Conservation (phyloP, 2,888 invertebrate species). For the Phasia obesa region DNA sequence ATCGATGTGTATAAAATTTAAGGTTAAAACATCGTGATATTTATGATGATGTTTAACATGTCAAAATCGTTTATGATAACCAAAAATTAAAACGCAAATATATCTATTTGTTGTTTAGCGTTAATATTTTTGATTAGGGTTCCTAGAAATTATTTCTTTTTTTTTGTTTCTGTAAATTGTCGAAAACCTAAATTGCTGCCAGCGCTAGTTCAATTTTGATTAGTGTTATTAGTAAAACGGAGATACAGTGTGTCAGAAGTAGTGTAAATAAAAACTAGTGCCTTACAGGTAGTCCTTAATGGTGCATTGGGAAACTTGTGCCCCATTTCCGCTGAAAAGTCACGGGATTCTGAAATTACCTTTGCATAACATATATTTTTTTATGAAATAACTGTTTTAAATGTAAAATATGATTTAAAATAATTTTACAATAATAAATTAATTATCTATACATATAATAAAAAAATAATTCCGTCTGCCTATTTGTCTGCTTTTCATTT, state of each 20-base stretch:
- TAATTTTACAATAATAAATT: too few species aligned
- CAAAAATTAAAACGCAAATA: constrained; percentile 58
- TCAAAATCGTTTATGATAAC: constrained; percentile 70
- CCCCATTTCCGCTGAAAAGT: too few species aligned
- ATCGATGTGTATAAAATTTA: constrained; percentile 14
- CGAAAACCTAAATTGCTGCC: constrained; percentile 24
- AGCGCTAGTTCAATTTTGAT: constrained; percentile 25
- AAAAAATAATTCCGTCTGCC: too few species aligned
- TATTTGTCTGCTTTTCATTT: too few species aligned
- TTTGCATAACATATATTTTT: too few species aligned
- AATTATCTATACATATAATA: too few species aligned
- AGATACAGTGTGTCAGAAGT: constrained; percentile 26
- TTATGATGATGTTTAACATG: constrained; percentile 69
- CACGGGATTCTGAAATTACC: too few species aligned
- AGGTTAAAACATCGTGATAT: constrained; percentile 42
- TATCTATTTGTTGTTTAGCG: constrained; percentile 38
- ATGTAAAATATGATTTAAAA: too few species aligned
- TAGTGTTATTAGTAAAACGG: constrained; percentile 8
- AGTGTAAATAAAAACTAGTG: background rate
- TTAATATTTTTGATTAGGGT: constrained; percentile 47
- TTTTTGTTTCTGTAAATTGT: background rate
- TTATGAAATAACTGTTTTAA: too few species aligned
- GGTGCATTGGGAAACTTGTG: too few species aligned
- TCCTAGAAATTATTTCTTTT: constrained; percentile 65
- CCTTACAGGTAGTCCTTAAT: too few species aligned